Base-by-base conservation (phyloP, 2,888 invertebrate genomes). In the Cataglyphis livida region DNA sequence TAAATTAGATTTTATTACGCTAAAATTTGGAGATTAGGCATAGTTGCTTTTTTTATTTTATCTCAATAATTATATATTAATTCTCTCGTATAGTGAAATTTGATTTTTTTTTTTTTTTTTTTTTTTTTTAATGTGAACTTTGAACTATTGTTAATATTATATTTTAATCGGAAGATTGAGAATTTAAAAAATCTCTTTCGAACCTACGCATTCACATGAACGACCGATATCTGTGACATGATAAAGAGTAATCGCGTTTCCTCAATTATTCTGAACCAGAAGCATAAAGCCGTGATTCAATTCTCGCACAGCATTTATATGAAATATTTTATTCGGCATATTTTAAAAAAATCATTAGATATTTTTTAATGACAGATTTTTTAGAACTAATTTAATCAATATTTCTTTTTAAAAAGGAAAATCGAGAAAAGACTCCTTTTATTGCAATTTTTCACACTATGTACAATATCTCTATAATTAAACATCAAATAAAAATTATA, bases 241-340 rank as follows among this genome's bases (percentile, higher is more conserved):
- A 74, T 75, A 66, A 5, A 70, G 12, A 51, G 48, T 15, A 78
- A 78, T 70, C 57, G 4, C 18, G n/a, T 78, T 41, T 66, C 28
- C 76, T 76, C n/a, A 57, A 57, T 76, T 28, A 68, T 38, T 28
- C 6, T 59, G 44, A 35, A 78, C 32, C 32, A 21, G 48, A 51
- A 35, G 32, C 6, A n/a, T 9, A 21, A 74, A 61, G 61, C 9
- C 5, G 4, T 15, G 7, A 44, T 5, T 28, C 25, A 15, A 41
- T 28, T 41, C 25, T 54, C 5, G 5, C 21, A 28, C n/a, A 57
- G 38, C 28, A 41, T 32, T 7, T 59, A 70, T 70, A n/a, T 18
- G 25, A 35, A 44, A 59, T 59, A 44, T 78, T 70, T 25, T 48
- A 61, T 21, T 5, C 3, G 41, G 4, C 6, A 6, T 12, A 18